A percentile compares a stretch with the other conserved stretches of the same genome.
Conservation (phyloP, 2,888 invertebrate species). For the Trilocha varians region DNA sequence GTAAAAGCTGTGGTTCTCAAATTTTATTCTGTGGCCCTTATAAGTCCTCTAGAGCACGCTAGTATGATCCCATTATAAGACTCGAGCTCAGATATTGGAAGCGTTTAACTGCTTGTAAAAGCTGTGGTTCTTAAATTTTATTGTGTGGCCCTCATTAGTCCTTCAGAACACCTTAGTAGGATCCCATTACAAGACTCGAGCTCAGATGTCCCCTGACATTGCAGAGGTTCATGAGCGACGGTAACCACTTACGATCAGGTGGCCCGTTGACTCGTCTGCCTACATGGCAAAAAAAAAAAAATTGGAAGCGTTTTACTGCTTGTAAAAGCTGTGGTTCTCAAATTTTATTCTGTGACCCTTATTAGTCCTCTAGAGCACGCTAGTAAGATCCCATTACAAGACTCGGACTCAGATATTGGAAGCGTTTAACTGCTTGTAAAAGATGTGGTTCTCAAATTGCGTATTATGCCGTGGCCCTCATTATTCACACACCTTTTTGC, state of each 20-base stretch:
- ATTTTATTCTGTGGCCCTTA: no score
- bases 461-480: neutral
- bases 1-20: no score
- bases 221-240: no score
- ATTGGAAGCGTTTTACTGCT: slow-evolving; percentile 7
- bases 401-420: slow-evolving; percentile 11
- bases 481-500: no score
- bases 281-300: no score
- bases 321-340: slow-evolving; percentile 23
- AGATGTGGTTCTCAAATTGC: slow-evolving; percentile 21
- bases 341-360: neutral
- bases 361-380: no score
- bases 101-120: slow-evolving; percentile 4
- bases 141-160: no score
- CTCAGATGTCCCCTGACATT: no score
- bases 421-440: slow-evolving; percentile 2
- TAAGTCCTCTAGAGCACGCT: no score
- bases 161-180: slow-evolving; percentile 41
- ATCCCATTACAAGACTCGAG: slow-evolving; percentile 39
- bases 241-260: no score
- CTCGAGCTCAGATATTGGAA: slow-evolving; percentile 11
- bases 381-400: slow-evolving; percentile 43
- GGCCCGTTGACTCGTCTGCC: no score
- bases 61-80: slow-evolving; percentile 40
- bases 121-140: no score